phyloP scores from a whole-genome alignment of 2,888 invertebrate species.

The Philereme vetulata region DNA sequence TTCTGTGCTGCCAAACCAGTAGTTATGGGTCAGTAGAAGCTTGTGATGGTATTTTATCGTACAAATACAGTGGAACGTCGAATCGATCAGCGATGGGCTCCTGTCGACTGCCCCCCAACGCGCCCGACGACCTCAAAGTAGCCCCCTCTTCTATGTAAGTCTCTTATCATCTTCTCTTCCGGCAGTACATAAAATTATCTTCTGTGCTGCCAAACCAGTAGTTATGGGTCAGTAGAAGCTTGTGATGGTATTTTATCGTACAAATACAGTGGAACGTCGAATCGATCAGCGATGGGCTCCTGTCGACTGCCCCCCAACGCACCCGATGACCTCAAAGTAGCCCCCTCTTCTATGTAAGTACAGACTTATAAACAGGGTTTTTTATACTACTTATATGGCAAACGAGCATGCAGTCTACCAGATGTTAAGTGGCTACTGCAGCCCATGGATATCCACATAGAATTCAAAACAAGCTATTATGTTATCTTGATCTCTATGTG shows the following conservation, averaged over 20 bases:
- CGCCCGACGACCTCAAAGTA: constrained; percentile 94
- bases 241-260: constrained; percentile 91
- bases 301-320: constrained; percentile 88
- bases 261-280: constrained; percentile 85
- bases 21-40: too few species aligned
- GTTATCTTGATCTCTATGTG: too few species aligned
- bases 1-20: too few species aligned
- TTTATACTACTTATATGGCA: too few species aligned
- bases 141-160: constrained; percentile 82
- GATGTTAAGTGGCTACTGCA: too few species aligned
- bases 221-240: too few species aligned
- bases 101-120: constrained; percentile 87
- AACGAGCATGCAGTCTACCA: too few species aligned
- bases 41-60: constrained; percentile 90
- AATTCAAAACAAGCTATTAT: too few species aligned
- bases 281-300: constrained; percentile 59
- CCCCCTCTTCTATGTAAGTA: constrained; percentile 80
- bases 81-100: constrained; percentile 60
- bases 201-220: too few species aligned
- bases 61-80: constrained; percentile 86
- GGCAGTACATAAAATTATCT: too few species aligned
- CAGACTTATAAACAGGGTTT: constrained; percentile 94
- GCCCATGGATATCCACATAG: too few species aligned
- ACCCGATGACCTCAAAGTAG: constrained; percentile 93
- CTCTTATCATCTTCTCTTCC: too few species aligned